Conservation (phyloP, 2,888 invertebrate genomes). For the Cataglyphis altisquamis region DNA sequence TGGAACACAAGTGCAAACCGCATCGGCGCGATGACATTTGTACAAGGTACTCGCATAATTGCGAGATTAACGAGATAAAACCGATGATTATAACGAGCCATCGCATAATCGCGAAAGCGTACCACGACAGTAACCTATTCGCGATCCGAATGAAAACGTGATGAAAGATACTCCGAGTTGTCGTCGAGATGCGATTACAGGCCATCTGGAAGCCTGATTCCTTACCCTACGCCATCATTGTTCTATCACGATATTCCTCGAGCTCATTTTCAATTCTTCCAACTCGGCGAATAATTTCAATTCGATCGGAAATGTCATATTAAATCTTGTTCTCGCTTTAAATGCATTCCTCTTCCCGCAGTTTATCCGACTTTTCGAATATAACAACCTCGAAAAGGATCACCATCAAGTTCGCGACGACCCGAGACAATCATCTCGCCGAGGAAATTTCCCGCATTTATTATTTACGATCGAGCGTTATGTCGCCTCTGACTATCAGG, state of each 20-base stretch:
- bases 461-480: slow-evolving; percentile 28
- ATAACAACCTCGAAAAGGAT: slow-evolving; percentile 3
- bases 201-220: not conserved
- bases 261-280: slow-evolving; percentile 20
- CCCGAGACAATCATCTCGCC: not conserved
- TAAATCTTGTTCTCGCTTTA: slow-evolving; percentile 27
- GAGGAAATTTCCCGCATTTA: not conserved
- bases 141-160: slow-evolving; percentile 1
- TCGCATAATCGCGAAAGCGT: not conserved
- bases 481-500: slow-evolving; percentile 23
- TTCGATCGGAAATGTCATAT: slow-evolving; percentile 33
- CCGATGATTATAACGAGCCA: slow-evolving; percentile 7
- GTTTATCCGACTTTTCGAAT: slow-evolving; percentile 22
- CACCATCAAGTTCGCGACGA: not conserved
- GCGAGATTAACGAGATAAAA: slow-evolving; percentile 42
- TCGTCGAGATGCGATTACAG: not conserved
- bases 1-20: slow-evolving; percentile 54
- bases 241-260: slow-evolving; percentile 20
- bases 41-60: slow-evolving; percentile 55
- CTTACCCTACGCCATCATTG: not conserved
- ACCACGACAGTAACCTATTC: not conserved
- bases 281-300: slow-evolving; percentile 52
- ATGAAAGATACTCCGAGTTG: not conserved
- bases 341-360: not conserved
- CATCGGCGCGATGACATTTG: slow-evolving; percentile 55